These are phyloP conservation scores for Tangara arthus DNA, from an alignment of 2,797 vertebrate genomes.

Conservation along the genomic window DNA sequence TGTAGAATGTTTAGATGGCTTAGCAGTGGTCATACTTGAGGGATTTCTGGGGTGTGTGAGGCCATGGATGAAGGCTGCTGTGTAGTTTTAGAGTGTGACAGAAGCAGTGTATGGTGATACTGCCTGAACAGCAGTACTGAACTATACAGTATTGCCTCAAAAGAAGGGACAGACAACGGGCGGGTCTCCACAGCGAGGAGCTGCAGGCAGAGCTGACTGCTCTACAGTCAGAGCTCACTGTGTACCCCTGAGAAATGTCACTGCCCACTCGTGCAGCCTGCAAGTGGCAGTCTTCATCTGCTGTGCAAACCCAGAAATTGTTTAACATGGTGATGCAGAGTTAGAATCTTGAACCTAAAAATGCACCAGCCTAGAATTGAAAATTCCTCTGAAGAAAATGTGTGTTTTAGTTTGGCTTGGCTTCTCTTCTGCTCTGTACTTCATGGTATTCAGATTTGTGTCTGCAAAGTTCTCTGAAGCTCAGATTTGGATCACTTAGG, in stretches of 20 bases:
- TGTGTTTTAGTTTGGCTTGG: background rate
- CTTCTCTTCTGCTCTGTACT: background rate
- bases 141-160: background rate
- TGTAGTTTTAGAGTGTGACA: background rate
- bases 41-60: background rate
- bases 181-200: background rate
- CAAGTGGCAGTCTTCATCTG: background rate
- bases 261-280: background rate
- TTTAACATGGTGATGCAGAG: background rate
- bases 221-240: background rate
- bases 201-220: background rate
- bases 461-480: background rate
- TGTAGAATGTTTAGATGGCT: background rate
- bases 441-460: background rate
- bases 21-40: background rate
- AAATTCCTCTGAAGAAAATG: background rate
- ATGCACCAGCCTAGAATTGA: background rate
- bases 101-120: background rate
- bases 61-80: background rate
- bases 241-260: accelerated
- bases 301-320: background rate
- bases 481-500: background rate
- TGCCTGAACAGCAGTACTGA: background rate
- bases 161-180: background rate
- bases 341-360: background rate